phyloP scores from a whole-genome alignment of 2,113 vertebrate species.

The Gambusia affinis region DNA sequence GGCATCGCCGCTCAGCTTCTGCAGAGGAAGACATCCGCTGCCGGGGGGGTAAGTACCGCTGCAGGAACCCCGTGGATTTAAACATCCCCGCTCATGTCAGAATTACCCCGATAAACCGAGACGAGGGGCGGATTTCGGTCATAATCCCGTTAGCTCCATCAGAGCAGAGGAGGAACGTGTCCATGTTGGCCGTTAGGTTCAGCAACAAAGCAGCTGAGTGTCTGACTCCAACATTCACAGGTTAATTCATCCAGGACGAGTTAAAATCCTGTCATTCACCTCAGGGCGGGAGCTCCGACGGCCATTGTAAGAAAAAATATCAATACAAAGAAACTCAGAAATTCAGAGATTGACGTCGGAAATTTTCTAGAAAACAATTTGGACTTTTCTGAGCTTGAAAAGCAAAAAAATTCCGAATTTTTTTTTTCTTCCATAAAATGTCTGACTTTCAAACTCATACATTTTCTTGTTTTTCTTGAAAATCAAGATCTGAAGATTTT shows the following conservation, averaged over 20 bases:
- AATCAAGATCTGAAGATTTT: too few species aligned
- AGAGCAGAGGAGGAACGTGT: neutral
- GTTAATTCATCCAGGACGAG: too few species aligned
- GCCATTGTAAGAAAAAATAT: too few species aligned
- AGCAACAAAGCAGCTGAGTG: neutral
- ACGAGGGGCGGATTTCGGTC: neutral
- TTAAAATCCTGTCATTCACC: neutral
- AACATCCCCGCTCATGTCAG: neutral
- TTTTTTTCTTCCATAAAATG: too few species aligned
- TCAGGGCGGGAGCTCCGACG: too few species aligned
- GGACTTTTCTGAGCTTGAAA: neutral
- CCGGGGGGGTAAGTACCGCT: constrained; percentile 44
- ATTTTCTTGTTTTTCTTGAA: too few species aligned
- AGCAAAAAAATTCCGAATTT: too few species aligned
- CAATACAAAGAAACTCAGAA: too few species aligned
- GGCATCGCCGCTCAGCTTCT: constrained; percentile 31
- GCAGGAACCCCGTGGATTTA: neutral
- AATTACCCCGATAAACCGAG: neutral
- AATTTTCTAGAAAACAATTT: too few species aligned
- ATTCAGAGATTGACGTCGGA: too few species aligned
- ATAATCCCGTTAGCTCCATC: neutral
- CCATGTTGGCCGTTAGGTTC: neutral
- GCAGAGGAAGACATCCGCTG: constrained; percentile 15
- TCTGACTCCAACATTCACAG: neutral
- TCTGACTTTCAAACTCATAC: too few species aligned